Base-by-base conservation (phyloP, 2,888 invertebrate genomes). In the Ischnus inquisitorius region DNA sequence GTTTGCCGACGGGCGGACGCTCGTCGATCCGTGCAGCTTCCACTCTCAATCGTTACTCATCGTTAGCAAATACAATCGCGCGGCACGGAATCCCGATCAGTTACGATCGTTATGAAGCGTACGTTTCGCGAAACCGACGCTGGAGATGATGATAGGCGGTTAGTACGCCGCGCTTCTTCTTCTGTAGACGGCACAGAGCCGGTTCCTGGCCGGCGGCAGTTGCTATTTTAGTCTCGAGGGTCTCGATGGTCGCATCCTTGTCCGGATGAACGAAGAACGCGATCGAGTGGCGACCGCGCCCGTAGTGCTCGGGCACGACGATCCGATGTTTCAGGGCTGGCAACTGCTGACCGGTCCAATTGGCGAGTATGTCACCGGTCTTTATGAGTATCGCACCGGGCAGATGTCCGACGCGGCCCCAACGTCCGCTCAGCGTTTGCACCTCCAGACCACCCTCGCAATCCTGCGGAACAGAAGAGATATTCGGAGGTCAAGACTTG, bases 231-330 rank as follows among this genome's bases (percentile, higher is more conserved):
- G 93, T 93, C 2, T 95, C 94, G 80, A 95, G 91, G 12, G 95
- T 93, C 28, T 95, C 94, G 77, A 96, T 93, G 60, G 91, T 89
- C 5, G 95, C 94, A 84, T 94, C 94, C 87, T 94, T 93, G 94
- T 96, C 96, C 1, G 97, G 97, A 94, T 96, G 96, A 88, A 97
- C 96, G 94, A 97, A 97, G 94, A 96, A 97, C 39, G 96, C 97
- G 85, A 97, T 95, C 88, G 97, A 96, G 93, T 97, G 96, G n/a
- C 97, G 95, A 2, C 96, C 95, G 85, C 95, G 95, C 0, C 95
- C 95, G 84, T 95, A 95, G 34, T 96, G 95, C 14, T 95, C 94
- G 0, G 97, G 97, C 3, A 97, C 95, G 14, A 97, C 95, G 8
- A 97, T 96, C 54, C 97, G 96, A 92, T 97, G 97, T 92, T 95